Percentiles rank a stretch among this genome's conserved stretches.
Evolutionary conservation across 2,113 vertebrate species (phyloP).

Genomic region (Petromus typicus): DNA sequence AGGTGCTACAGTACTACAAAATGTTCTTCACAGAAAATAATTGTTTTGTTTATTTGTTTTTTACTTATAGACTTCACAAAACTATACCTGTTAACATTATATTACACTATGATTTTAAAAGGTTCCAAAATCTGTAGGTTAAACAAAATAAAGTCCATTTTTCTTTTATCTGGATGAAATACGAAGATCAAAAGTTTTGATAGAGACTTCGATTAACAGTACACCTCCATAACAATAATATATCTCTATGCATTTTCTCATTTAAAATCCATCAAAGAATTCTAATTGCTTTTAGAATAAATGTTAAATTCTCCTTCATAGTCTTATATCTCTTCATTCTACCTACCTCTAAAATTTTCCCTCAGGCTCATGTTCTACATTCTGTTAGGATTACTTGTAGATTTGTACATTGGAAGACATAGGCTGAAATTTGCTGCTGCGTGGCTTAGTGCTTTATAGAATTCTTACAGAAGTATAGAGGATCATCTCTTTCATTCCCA

Average conservation of each 20-base stretch:
- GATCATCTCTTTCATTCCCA: slow-evolving; percentile 43
- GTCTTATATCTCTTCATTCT: neutral
- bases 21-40: neutral
- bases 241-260: neutral
- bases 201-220: neutral
- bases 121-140: neutral
- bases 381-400: neutral
- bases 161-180: neutral
- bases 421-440: neutral
- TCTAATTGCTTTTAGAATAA: neutral
- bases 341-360: neutral
- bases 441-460: neutral
- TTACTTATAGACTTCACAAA: neutral
- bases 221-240: neutral
- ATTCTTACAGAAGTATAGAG: neutral
- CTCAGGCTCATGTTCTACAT: neutral
- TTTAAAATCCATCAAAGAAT: slow-evolving; percentile 33
- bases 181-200: neutral
- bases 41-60: neutral
- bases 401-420: neutral
- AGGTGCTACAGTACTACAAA: neutral
- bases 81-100: slow-evolving; percentile 29
- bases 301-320: neutral
- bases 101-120: slow-evolving; percentile 11
- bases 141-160: neutral